Evolutionary conservation across 2,888 invertebrate genomes (phyloP), one percentile per base, ranked within the genome.

Genomic region (Campaea margaritaria): DNA sequence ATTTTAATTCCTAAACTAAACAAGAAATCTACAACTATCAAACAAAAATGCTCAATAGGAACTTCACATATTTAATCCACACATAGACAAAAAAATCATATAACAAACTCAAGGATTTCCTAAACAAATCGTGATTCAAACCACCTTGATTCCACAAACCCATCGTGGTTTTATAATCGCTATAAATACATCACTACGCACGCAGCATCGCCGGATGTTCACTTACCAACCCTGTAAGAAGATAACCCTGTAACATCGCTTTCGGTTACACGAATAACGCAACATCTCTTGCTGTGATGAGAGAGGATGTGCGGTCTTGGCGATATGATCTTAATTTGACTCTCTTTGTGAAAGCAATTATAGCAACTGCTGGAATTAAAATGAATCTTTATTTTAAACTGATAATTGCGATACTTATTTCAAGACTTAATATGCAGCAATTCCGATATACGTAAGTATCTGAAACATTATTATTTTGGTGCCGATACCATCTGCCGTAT

Each of bases 201-300:
- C 49, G 2, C 49, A 41, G 11, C 49, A 41, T 50, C 31, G 28
- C 41, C 49, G 49, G 49, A 50, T 50, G 49, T 50, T 42, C 49
- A 14, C 49, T 42, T 41, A 15, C 15, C 7, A 27, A 16, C 27
- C 27, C n/a, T 14, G 31, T 44, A 2, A 12, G 27, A 48, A 31
- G 38, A 48, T 48, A 39, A 13, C 48, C 21, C 48, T 31, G 36
- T 28, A 36, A 16, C n/a, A 36, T 9, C 34, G 36, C 21, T n/a
- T 47, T 47, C 36, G 16, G 47, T 47, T 47, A 47, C 36, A 36
- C 7, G 8, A 21, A 21, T 21, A 21, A 2, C 21, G 21, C 42
- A 8, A 14, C 13, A 39, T 31, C 9, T 13, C 31, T 14, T 14
- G 36, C 4, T 36, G 12, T 47, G 36, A 47, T 36, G 3, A 3